Base-by-base conservation (phyloP, 1,140 invertebrate genomes). In the Listronotus oregonensis region DNA sequence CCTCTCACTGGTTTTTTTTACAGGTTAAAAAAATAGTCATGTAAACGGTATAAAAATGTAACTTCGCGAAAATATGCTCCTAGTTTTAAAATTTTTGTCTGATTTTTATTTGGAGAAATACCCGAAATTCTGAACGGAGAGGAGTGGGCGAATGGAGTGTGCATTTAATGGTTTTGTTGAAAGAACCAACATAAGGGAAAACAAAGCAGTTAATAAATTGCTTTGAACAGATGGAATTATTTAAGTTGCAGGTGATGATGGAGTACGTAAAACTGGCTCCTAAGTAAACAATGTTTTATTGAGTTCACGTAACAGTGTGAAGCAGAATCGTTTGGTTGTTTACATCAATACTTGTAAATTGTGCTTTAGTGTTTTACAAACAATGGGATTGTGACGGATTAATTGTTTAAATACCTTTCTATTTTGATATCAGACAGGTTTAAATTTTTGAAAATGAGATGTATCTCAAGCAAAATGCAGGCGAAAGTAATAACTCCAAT, bases 201-300 rank as follows among this genome's bases (percentile, higher is more conserved):
- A 72, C 70, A 70, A 70, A 72, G 66, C 64, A 70, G 63, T 70
- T 66, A 58, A 72, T 72, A 72, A 72, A 70, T 64, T 52, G 64
- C 43, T 67, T 51, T 43, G 50, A 72, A 72, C 71, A 72, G 57
- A 66, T 70, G 71, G 66, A 70, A 72, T 70, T 70, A 67, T 72
- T 72, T 72, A 70, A 64, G 32, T 70, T 72, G 50, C 11, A 64
- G 31, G 60, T 61, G 71, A 68, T 70, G 71, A 72, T 68, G 65
- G 71, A 72, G 64, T 70, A 64, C 68, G 68, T 70, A 70, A 69
- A 70, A 72, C 60, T 61, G 62, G 55, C 59, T 62, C 42, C 51
- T 68, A 72, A 70, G 68, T 70, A 72, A 72, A 72, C 68, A 72
- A 37, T 31, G 44, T 64, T 72, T 72, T 70, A 72, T 72, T 57